Percentiles rank a stretch among this genome's conserved stretches.
Evolutionary conservation across 2,113 vertebrate species (phyloP).

Genomic region (Pantherophis guttatus): DNA sequence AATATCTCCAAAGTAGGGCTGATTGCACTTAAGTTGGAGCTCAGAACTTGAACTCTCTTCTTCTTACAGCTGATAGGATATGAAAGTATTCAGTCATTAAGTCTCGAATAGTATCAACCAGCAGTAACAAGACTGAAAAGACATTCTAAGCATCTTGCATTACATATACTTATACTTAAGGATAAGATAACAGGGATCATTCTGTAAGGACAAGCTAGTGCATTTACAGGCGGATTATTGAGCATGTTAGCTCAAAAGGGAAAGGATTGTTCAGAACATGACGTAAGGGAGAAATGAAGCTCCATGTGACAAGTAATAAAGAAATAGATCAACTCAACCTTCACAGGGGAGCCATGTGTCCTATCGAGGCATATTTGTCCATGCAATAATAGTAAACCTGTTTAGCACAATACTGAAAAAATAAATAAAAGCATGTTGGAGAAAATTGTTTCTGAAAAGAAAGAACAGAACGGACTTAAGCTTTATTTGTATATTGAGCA

Average conservation of each 20-base stretch:
- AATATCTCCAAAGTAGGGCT: background rate
- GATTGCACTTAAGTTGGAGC: background rate
- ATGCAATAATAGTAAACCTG: background rate
- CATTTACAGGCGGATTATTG: constrained; percentile 49
- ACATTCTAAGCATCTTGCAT: constrained; percentile 54
- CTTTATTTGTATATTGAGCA: constrained; percentile 20
- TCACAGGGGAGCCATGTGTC: constrained; percentile 9
- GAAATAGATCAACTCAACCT: constrained; percentile 27
- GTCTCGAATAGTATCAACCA: constrained; percentile 38
- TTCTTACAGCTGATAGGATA: background rate
- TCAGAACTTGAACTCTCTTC: background rate
- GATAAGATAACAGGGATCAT: constrained; percentile 53
- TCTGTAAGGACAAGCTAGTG: constrained; percentile 53
- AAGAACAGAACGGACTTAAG: background rate
- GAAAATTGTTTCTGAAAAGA: background rate
- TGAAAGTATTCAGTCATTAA: background rate
- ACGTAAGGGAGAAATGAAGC: constrained; percentile 50
- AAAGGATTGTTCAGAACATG: constrained; percentile 48
- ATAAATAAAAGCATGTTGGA: constrained; percentile 1
- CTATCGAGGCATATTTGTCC: constrained; percentile 17
- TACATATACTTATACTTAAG: constrained; percentile 58
- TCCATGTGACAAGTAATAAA: constrained; percentile 34
- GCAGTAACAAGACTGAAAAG: constrained; percentile 50
- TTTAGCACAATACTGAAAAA: background rate
- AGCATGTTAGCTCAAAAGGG: constrained; percentile 40